A percentile compares a stretch with the other conserved stretches of the same genome.
phyloP scores from a whole-genome alignment of 2,113 vertebrate genomes.

The Bolborhynchus lineola region DNA sequence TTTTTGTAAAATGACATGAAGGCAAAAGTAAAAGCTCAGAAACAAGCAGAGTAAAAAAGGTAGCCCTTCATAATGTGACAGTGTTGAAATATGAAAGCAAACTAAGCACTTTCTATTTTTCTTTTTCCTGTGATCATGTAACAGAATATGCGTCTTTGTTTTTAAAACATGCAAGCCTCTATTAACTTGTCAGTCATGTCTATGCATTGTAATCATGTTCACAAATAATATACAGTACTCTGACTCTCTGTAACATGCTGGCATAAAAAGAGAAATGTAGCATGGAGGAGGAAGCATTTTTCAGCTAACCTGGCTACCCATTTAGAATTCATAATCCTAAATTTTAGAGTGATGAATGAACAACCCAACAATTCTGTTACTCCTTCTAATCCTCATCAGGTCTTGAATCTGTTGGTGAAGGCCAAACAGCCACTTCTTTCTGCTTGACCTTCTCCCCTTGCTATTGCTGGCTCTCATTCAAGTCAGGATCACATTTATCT shows the following conservation, averaged over 20 bases:
- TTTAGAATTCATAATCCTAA: background rate
- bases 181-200: slow-evolving; percentile 29
- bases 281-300: background rate
- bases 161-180: background rate
- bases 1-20: slow-evolving; percentile 23
- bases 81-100: slow-evolving; percentile 28
- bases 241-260: background rate
- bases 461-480: slow-evolving; percentile 50
- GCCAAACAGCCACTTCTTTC: slow-evolving; percentile 43
- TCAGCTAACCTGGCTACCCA: background rate
- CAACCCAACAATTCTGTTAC: slow-evolving; percentile 3
- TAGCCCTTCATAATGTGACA: slow-evolving; percentile 16
- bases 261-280: background rate
- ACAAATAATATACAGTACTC: background rate
- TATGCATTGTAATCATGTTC: background rate
- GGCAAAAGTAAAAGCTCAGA: background rate
- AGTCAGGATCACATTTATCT: slow-evolving; percentile 52
- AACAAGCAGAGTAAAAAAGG: background rate
- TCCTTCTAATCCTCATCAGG: background rate
- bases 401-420: background rate
- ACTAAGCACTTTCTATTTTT: slow-evolving; percentile 1
- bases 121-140: slow-evolving; percentile 53
- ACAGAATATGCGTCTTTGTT: slow-evolving; percentile 9
- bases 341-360: slow-evolving; percentile 27
- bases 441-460: slow-evolving; percentile 39